Evolutionary conservation across 2,888 invertebrate genomes (phyloP), one percentile per base, ranked within the genome.

Genomic region (Agapostemon virescens): DNA sequence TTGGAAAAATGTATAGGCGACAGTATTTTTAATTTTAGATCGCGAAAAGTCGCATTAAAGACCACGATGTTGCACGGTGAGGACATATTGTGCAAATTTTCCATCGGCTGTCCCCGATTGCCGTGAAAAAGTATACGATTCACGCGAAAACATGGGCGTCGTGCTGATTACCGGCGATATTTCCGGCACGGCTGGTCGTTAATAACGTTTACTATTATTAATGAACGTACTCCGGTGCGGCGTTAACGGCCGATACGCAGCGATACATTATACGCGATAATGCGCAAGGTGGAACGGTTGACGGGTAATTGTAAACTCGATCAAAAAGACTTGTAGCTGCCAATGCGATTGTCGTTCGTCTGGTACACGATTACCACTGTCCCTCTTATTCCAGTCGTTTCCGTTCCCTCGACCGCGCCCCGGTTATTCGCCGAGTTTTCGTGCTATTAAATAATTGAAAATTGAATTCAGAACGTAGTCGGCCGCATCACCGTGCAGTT

Each of bases 171-270:
- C 74, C 55, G 70, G 45, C 69, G 81, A 85, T 84, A 86, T 84
- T 85, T 85, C 85, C 75, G 74, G 74, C 82, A 78, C 81, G 75
- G 49, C 74, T 72, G 82, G 69, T 78, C 84, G 81, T 88, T 89
- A 88, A 88, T 88, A 88, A 88, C 81, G 84, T 83, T 83, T 84
- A 49, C 86, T 86, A 79, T 88, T 86, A 85, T 88, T 86, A 88
- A 88, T 85, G 86, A 84, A 82, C 79, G 86, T 63, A 82, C 85
- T 77, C 68, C 67, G 63, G 71, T 42, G 78, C 73, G 70, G 79
- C 77, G 85, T 81, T 82, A 86, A 86, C 83, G 85, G 79, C 75
- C 75, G 78, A 63, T 81, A 74, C 77, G 67, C 66, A 55, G 58
- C 77, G 72, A 77, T 81, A 81, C 75, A 83, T 87, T 81, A 79